Conservation (phyloP, 2,797 vertebrate genomes). For the Acanthurus tractus region DNA sequence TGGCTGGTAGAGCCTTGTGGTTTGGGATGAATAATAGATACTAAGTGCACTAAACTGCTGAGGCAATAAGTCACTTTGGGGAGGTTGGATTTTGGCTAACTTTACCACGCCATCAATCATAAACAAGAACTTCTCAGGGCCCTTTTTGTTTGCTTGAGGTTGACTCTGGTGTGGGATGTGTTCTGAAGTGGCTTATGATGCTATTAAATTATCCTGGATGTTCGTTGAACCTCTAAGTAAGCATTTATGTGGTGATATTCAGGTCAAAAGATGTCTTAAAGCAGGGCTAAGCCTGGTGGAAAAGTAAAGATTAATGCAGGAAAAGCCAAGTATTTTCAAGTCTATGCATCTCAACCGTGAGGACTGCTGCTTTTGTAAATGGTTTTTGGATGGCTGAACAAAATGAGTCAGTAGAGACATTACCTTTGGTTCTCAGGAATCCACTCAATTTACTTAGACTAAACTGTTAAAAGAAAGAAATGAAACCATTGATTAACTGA, state of each 20-base stretch:
- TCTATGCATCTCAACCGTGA: background rate
- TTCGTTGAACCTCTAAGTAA: background rate
- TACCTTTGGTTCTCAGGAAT: background rate
- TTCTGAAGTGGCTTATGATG: background rate
- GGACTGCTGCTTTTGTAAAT: background rate
- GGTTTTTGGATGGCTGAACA: background rate
- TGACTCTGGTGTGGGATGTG: slow-evolving; percentile 1
- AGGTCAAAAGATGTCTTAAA: background rate
- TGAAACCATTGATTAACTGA: background rate
- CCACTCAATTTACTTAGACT: too few species aligned
- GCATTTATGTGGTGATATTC: slow-evolving; percentile 1
- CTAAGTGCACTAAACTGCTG: slow-evolving; percentile 72
- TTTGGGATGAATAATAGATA: slow-evolving; percentile 79
- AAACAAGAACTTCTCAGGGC: slow-evolving; percentile 25
- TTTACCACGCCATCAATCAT: slow-evolving; percentile 35
- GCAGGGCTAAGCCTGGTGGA: background rate
- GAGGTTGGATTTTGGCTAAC: slow-evolving; percentile 38
- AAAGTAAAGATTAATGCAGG: background rate
- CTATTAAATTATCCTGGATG: background rate
- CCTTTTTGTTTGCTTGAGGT: slow-evolving; percentile 23
- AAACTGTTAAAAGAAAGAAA: background rate
- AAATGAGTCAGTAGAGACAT: background rate
- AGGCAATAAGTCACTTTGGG: slow-evolving; percentile 55
- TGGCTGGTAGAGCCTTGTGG: slow-evolving; percentile 54
- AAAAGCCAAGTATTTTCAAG: background rate